Evolutionary conservation across 2,797 vertebrate species (phyloP).

Genomic region (Potorous gilbertii): DNA sequence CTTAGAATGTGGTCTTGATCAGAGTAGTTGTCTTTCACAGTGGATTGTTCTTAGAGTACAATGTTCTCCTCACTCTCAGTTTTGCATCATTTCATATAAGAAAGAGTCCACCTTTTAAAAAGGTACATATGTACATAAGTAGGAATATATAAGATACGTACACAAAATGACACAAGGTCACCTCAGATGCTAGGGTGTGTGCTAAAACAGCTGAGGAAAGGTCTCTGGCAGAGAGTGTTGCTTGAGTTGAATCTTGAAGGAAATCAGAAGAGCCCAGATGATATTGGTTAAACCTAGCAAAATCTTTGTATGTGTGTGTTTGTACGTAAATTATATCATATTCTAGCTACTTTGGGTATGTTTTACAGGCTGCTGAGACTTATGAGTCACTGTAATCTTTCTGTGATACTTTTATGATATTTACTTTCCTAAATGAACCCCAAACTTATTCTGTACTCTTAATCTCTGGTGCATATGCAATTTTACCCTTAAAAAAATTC

Average conservation of each 20-base stretch:
- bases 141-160: not conserved
- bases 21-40: not conserved
- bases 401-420: constrained; percentile 26
- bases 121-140: not conserved
- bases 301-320: not conserved
- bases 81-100: not conserved
- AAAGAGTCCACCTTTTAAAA: not conserved
- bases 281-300: not conserved
- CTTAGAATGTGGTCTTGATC: not conserved
- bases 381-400: constrained; percentile 4
- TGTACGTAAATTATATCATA: not conserved
- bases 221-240: not conserved
- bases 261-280: constrained; percentile 12
- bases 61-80: not conserved
- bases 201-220: not conserved
- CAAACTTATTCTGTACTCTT: constrained; percentile 17
- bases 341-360: not conserved
- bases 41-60: no score
- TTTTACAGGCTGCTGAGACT: constrained; percentile 32
- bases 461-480: constrained; percentile 15
- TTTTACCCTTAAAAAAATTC: constrained; percentile 31
- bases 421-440: constrained; percentile 15
- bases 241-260: not conserved
- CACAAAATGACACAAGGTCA: not conserved
- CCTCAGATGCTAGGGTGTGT: not conserved